Evolutionary conservation across 1,140 invertebrate species (phyloP), one percentile per base, ranked within the genome.

Genomic region (Drosophila auraria): DNA sequence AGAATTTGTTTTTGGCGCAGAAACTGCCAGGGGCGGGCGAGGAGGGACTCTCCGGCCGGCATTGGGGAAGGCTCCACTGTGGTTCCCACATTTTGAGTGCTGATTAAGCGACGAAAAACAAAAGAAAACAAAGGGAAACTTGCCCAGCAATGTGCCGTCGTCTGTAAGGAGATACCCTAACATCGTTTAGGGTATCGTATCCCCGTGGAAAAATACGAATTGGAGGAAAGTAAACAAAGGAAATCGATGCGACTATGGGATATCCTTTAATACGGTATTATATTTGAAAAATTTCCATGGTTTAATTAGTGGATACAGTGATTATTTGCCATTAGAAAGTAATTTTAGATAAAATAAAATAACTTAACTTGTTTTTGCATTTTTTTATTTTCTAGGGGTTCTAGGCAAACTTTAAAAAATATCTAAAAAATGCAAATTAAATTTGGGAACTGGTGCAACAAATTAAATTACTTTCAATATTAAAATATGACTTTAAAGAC

Each of bases 21-120:
- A 53, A 51, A 38, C 12, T 38, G 36, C 4, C 12, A 5, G 36
- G 36, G 12, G 36, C 2, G 12, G 12, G 1, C 20, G 51, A 8
- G n/a, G 5, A 27, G 25, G 25, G n/a, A 5, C 15, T 8, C 6
- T 14, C 11, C 27, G 53, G 15, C 15, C 4, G 25, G n/a, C 27
- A 33, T 56, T 38, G 49, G 40, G 49, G 23, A 23, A 27, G 63
- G 68, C 20, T 17, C 30, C 17, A 33, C 30, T 56, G 42, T 69
- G 74, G 63, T 78, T 84, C 69, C 82, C 78, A 78, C 74, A 78
- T 78, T 81, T 77, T 20, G 49, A 78, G 47, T 78, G 57, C 82
- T 86, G 82, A 86, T 75, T 70, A 78, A 54, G 82, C 73, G 66
- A 27, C 36, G 49, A 5, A 73, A 40, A 58, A 23, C 20, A 50